Evolutionary conservation across 2,113 vertebrate genomes (phyloP).

Genomic region (Oryzias melastigma): DNA sequence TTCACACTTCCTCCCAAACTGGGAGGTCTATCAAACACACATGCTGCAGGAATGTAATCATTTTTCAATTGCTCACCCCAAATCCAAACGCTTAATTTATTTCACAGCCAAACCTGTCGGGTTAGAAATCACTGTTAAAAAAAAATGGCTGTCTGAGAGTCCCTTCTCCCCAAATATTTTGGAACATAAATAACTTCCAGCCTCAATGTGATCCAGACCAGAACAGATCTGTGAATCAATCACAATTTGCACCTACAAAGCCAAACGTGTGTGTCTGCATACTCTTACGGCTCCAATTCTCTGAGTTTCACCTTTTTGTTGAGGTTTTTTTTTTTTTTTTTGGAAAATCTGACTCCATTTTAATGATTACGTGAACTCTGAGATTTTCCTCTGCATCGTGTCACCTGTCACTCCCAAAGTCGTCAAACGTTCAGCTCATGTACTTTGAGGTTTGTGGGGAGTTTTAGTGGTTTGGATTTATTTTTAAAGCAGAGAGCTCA

Average conservation of each 20-base stretch:
- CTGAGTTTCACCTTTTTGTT: neutral
- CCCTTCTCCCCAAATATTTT: conserved; percentile 42
- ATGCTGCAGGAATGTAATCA: conserved; percentile 67
- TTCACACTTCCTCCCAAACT: conserved; percentile 66
- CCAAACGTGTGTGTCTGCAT: conserved; percentile 17
- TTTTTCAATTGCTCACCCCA: conserved; percentile 42
- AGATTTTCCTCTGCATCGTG: conserved; percentile 48
- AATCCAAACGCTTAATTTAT: conserved; percentile 38
- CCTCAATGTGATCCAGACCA: conserved; percentile 10
- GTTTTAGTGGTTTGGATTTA: conserved; percentile 42
- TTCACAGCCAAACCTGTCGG: conserved; percentile 49
- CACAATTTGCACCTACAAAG: conserved; percentile 21
- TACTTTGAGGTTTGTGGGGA: conserved; percentile 37
- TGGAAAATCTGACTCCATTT: conserved; percentile 20
- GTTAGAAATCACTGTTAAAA: conserved; percentile 30
- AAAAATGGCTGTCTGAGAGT: conserved; percentile 34
- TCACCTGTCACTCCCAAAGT: conserved; percentile 54
- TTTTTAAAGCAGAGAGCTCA: conserved; percentile 16
- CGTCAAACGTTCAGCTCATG: conserved; percentile 52
- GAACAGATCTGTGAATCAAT: conserved; percentile 23
- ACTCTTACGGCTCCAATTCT: conserved; percentile 19
- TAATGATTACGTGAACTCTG: neutral
- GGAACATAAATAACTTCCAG: conserved; percentile 11
- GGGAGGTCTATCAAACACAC: conserved; percentile 70
- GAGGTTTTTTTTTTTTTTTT: conserved; percentile 26